Evolutionary conservation across 2,113 vertebrate species (phyloP).

Genomic region (Vombatus ursinus): DNA sequence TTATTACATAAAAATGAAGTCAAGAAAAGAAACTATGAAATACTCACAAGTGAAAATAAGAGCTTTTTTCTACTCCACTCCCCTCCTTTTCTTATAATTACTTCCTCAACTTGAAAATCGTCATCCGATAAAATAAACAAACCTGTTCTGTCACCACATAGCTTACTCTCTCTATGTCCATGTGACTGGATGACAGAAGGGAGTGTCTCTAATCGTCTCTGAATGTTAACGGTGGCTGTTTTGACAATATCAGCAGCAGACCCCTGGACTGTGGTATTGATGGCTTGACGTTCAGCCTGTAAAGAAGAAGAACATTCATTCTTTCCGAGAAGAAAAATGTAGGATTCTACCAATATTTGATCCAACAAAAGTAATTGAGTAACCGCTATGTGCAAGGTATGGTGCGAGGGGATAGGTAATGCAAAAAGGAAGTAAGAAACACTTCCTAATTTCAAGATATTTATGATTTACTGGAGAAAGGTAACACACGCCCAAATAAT

Average conservation of each 20-base stretch:
- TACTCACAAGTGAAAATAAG: background rate
- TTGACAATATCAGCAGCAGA: conserved; percentile 98
- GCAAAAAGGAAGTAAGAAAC: no score
- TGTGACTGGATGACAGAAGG: conserved; percentile 86
- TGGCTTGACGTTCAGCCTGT: conserved; percentile 96
- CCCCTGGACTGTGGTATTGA: conserved; percentile 97
- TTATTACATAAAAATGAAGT: background rate
- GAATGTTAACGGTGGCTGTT: conserved; percentile 95
- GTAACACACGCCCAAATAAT: background rate
- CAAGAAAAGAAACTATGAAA: conserved; percentile 39
- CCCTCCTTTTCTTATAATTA: background rate
- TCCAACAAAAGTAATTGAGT: background rate
- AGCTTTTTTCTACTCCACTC: background rate
- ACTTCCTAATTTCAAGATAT: background rate
- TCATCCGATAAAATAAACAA: conserved; percentile 5
- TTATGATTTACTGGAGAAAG: background rate
- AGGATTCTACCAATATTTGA: background rate
- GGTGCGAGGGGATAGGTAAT: background rate
- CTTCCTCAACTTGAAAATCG: background rate
- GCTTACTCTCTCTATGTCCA: conserved; percentile 83
- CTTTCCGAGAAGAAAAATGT: background rate
- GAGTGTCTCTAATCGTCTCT: conserved; percentile 87
- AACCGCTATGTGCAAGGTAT: background rate
- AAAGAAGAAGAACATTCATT: background rate
- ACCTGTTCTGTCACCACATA: conserved; percentile 73